Base-by-base conservation (phyloP, 1,140 invertebrate species). In the Zaprionus capensis region DNA sequence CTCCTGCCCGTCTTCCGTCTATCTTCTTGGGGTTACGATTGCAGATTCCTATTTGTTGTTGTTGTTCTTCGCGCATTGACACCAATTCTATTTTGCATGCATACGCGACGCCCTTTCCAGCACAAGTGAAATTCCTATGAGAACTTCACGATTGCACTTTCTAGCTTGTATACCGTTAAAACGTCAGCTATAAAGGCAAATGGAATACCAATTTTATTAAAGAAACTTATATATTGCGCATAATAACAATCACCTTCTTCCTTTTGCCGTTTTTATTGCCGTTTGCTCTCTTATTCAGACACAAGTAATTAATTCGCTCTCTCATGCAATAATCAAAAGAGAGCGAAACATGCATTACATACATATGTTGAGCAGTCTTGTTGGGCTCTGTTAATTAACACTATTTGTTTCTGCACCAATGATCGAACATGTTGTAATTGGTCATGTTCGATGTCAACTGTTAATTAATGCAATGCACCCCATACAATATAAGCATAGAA, bases 41-140 rank as follows among this genome's bases (percentile, higher is more conserved):
- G 68, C 53, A 56, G 20, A 36, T 66, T 31, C 31, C 46, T 49
- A 44, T 66, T 57, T 44, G 24, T 67, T 66, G 71, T 51, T 49
- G 31, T 46, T 69, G 28, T 57, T 61, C 65, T 68, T 57, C 41
- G 65, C 66, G 31, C 56, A 69, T 64, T 75, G 72, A 75, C 72
- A 75, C 72, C 72, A 71, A 71, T 75, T 75, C 67, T 58, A 63
- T 75, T 59, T 55, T 71, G 73, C 73, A 71, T 59, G 34, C 57
- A 46, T 46, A 46, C n/a, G n/a, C 41, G n/a, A 64, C 51, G 67
- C 59, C 72, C 72, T 71, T 66, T 71, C 44, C 22, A 24, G 46
- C 20, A 51, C 46, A 12, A 51, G 46, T 51, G 46, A 51, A 14
- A 51, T 51, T 51, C 11, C 46, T 51, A 24, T 24, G 46, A 51